Conservation (phyloP, 2,888 invertebrate genomes). For the Noctua fimbriata region DNA sequence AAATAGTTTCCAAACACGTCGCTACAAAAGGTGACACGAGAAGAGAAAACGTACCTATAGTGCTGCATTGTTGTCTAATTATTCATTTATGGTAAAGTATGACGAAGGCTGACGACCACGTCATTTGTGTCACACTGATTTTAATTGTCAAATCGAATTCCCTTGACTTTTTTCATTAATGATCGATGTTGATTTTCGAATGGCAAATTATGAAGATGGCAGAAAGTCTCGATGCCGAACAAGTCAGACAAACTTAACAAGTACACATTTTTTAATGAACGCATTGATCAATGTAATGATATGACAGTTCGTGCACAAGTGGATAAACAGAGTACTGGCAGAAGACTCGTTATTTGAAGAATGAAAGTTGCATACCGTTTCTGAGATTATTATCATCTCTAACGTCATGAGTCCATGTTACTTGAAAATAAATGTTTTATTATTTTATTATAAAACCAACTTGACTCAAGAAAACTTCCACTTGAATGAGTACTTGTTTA, state of each 20-base stretch:
- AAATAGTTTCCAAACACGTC: conserved; percentile 65
- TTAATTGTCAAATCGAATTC: conserved; percentile 69
- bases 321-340: background rate
- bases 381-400: conserved; percentile 18
- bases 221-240: background rate
- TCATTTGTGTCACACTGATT: conserved; percentile 72
- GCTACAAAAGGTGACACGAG: conserved; percentile 64
- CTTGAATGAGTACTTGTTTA: background rate
- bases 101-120: conserved; percentile 76
- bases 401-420: background rate
- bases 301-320: conserved; percentile 1
- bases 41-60: conserved; percentile 69
- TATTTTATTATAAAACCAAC: background rate
- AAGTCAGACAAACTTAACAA: background rate
- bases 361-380: conserved; percentile 26
- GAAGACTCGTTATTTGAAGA: conserved; percentile 3
- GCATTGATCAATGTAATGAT: background rate
- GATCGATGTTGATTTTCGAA: background rate
- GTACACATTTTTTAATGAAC: conserved; percentile 2
- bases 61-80: conserved; percentile 73
- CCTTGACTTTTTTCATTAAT: conserved; percentile 24
- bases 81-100: conserved; percentile 79
- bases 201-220: conserved; percentile 6
- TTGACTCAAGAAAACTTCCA: background rate
- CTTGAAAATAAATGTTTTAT: background rate